Evolutionary conservation across 1,140 invertebrate genomes (phyloP).

Genomic region (Nephila pilipes): DNA sequence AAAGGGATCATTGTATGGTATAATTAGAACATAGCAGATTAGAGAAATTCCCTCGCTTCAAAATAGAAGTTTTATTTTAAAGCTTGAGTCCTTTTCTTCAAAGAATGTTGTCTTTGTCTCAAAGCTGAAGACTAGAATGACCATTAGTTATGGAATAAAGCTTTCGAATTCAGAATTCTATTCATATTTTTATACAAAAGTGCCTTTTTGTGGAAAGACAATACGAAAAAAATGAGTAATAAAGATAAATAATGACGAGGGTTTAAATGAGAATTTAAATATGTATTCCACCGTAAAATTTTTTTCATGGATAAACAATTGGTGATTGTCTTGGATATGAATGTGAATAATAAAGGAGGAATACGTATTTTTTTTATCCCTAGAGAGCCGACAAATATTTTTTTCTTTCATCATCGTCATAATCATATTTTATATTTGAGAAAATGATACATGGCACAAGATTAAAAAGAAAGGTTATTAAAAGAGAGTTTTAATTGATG

Average conservation of each 20-base stretch:
- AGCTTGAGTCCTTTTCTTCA: not conserved
- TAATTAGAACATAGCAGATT: conserved; percentile 73
- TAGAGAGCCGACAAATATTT: too few relatives aligned
- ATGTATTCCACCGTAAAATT: not conserved
- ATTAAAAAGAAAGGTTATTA: too few relatives aligned
- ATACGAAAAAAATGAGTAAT: not conserved
- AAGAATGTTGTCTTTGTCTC: conserved; percentile 18
- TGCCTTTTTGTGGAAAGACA: not conserved
- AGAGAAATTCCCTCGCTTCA: conserved; percentile 30
- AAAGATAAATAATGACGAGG: not conserved
- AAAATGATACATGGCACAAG: too few relatives aligned
- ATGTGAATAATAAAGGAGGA: too few relatives aligned
- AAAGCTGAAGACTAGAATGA: conserved; percentile 7
- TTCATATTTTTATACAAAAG: not conserved
- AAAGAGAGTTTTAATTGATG: too few relatives aligned
- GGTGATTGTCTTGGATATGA: too few relatives aligned
- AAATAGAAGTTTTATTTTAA: conserved; percentile 59
- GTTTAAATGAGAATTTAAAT: not conserved
- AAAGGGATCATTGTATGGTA: conserved; percentile 67
- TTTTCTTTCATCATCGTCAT: too few relatives aligned
- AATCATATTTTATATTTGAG: too few relatives aligned
- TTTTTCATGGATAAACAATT: too few relatives aligned
- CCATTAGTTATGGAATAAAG: not conserved
- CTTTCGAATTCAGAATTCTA: not conserved
- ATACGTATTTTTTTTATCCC: too few relatives aligned